Conservation (phyloP, 2,888 invertebrate genomes). For the Agonopterix heracliana region DNA sequence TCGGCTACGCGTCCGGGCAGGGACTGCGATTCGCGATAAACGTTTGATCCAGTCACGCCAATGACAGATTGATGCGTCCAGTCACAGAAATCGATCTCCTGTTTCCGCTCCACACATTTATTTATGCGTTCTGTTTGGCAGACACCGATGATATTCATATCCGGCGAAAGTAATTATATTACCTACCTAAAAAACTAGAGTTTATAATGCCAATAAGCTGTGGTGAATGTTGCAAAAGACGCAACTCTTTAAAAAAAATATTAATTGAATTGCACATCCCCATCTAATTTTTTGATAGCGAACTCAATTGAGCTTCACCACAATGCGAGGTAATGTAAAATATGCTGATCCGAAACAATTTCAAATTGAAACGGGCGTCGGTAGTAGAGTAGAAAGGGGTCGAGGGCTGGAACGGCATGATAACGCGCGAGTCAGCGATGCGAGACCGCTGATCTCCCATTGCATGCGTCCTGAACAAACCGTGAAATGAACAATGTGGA, state of each 20-base stretch:
- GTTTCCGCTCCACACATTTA: slow-evolving; percentile 50
- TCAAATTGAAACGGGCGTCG: slow-evolving; percentile 53
- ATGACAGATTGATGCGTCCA: slow-evolving; percentile 54
- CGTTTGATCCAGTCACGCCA: slow-evolving; percentile 54
- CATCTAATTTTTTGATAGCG: slow-evolving; percentile 43
- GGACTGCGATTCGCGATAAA: slow-evolving; percentile 37
- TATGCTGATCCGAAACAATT: slow-evolving; percentile 66
- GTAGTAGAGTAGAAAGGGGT: slow-evolving; percentile 56
- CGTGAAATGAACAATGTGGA: slow-evolving; percentile 44
- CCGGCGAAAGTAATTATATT: no score
- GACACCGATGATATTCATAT: slow-evolving; percentile 20
- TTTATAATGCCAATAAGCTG: no score
- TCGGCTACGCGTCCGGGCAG: slow-evolving; percentile 20
- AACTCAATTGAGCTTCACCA: slow-evolving; percentile 48
- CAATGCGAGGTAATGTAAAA: slow-evolving; percentile 47
- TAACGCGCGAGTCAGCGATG: slow-evolving; percentile 48
- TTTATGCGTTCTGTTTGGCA: slow-evolving; percentile 39
- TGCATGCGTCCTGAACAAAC: slow-evolving; percentile 41
- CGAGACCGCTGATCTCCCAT: slow-evolving; percentile 44
- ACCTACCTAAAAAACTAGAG: no score
- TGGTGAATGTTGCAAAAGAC: no score
- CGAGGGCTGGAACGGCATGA: slow-evolving; percentile 51
- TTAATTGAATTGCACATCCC: slow-evolving; percentile 27
- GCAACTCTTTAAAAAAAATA: no score
- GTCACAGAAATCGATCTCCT: slow-evolving; percentile 44